Evolutionary conservation across 1,140 invertebrate species (phyloP), one percentile per base, ranked within the genome.

Genomic region (Condylostylus longicornis): DNA sequence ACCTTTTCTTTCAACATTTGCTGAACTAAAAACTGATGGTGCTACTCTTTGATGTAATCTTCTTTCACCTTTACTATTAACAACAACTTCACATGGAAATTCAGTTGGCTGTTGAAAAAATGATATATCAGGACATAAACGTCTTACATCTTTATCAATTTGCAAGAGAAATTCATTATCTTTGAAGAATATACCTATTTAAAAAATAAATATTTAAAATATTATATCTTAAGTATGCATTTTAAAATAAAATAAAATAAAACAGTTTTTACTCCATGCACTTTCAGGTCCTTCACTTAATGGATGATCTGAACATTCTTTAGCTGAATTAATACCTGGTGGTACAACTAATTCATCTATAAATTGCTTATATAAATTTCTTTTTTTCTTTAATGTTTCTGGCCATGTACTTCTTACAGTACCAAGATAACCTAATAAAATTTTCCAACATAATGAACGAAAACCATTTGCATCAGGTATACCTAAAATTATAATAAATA

Each of bases 111-210:
- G 83, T 69, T 95, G 90, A 62, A 96, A 97, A 62, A 97, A 97
- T 38, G 85, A 90, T 56, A 98, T 89, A 58, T 96, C 91, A 32
- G 93, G 91, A 66, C 87, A 96, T 1, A 98, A 55, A 15, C 93
- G 73, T 43, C 88, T 73, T 14, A 95, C 91, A 67, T 98, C 93
- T 63, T 95, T 97, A 60, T 96, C 90, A 50, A 98, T 96, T 70
- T 98, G 90, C 35, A 91, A 61, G 8, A 98, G 59, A 45, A 61
- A 60, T 66, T 98, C 90, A 63, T 97, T 97, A 55, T 98, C 91
- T 62, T 87, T 90, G 58, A 97, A 98, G 60, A 77, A 90, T 18
- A 53, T 58, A n/a, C n/a, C n/a, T n/a, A n/a, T n/a, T n/a, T n/a
- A n/a, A n/a, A n/a, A n/a, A n/a, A n/a, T n/a, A n/a, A n/a, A n/a